Base-by-base conservation (phyloP, 30 jellyfish, hydroid and myxozoan genomes). In the Phacellophora camtschatica region DNA sequence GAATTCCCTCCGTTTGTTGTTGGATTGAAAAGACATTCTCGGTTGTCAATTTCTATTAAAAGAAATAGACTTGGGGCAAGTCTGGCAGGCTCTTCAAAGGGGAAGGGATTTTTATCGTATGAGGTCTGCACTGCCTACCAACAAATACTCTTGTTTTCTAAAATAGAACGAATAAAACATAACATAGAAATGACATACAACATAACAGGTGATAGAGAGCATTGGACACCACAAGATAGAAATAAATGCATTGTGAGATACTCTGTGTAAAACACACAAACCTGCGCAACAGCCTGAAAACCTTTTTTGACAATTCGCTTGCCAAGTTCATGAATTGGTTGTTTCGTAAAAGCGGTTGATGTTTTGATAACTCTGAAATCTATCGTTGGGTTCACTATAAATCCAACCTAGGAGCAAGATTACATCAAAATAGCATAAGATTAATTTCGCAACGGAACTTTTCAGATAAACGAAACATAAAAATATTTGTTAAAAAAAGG, bases 241-340 rank as follows among this genome's bases (percentile, higher is more conserved):
- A n/a, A 12, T 25, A 8, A 9, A n/a, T n/a, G n/a, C n/a, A n/a
- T n/a, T n/a, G n/a, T n/a, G n/a, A n/a, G n/a, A n/a, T n/a, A n/a
- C n/a, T 45, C 19, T 42, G 5, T 10, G 12, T 8, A 41, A 4
- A 15, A 27, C 35, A 58, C 24, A 30, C 25, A 1, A 34, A 86
- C 99, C 97, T 77, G 90, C 10, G 99, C 99, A 27, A 51, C 99
- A 25, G 95, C 96, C 10, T 66, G 79, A 64, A 93, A 82, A 15
- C 99, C 99, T 29, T 71, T 95, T 29, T 96, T 94, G 27, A 93
- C 81, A 31, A 39, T 31, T 54, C 86, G 71, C 48, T 86, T 74
- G 42, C 61, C 91, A 4, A 86, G 51, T 37, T 80, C 96, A 30
- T 34, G 67, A 10, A 86, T 59, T 27, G 99, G 99, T 54, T 87